These are phyloP conservation scores for Oreochromis niloticus DNA, from an alignment of 2,113 vertebrate genomes.

Conservation along the genomic window DNA sequence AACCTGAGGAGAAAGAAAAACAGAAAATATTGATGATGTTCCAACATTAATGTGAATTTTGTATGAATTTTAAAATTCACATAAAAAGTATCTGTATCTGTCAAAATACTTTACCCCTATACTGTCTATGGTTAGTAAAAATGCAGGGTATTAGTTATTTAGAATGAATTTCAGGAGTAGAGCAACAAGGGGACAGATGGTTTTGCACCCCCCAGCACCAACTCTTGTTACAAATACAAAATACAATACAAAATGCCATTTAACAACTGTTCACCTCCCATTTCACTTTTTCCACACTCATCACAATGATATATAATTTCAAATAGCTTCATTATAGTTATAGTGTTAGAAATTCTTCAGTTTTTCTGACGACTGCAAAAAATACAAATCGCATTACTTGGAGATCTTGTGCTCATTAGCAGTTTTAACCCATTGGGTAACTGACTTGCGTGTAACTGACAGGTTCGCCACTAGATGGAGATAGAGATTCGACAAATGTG, in stretches of 20 bases:
- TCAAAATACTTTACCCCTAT: neutral
- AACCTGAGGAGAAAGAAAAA: neutral
- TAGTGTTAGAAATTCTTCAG: neutral
- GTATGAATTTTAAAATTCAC: neutral
- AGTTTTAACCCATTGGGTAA: neutral
- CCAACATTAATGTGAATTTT: neutral
- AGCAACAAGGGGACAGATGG: neutral
- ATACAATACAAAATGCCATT: neutral
- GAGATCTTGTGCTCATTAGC: neutral
- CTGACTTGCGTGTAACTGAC: neutral
- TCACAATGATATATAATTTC: neutral
- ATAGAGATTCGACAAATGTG: constrained; percentile 13
- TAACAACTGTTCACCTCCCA: neutral
- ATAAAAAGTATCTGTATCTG: neutral
- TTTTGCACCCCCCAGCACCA: neutral
- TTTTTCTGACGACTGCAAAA: neutral
- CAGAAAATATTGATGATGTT: neutral
- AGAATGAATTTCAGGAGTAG: neutral
- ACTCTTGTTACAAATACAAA: neutral
- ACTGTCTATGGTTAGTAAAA: neutral
- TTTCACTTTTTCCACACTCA: neutral
- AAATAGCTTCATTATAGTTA: neutral
- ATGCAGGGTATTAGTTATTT: neutral
- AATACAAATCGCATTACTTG: neutral
- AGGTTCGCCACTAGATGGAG: constrained; percentile 48